phyloP scores from a whole-genome alignment of 2,888 invertebrate species.

The Tribolium freemani region DNA sequence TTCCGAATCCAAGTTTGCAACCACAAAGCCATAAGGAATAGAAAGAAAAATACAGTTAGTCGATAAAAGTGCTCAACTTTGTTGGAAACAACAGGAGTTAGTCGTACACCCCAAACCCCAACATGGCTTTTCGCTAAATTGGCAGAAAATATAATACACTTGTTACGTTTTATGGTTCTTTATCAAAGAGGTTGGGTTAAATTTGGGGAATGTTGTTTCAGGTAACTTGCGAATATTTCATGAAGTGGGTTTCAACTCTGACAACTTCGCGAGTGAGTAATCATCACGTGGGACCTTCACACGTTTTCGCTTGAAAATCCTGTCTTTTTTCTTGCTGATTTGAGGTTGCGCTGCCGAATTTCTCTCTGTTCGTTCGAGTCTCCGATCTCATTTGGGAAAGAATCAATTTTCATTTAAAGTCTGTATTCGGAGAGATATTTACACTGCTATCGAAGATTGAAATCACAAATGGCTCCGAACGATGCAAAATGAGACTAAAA shows the following conservation, averaged over 20 bases:
- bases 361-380: slow-evolving; percentile 3
- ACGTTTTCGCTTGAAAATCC: neutral
- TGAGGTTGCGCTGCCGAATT: slow-evolving; percentile 5
- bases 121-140: slow-evolving; percentile 35
- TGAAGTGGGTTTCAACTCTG: too few relatives aligned
- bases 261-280: too few relatives aligned
- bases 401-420: slow-evolving; percentile 29
- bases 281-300: neutral
- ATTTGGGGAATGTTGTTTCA: neutral
- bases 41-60: slow-evolving; percentile 39
- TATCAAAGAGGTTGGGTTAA: neutral
- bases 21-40: slow-evolving; percentile 39
- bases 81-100: slow-evolving; percentile 35
- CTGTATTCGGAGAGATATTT: slow-evolving; percentile 14
- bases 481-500: slow-evolving; percentile 14
- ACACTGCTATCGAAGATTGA: slow-evolving; percentile 28
- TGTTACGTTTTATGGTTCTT: slow-evolving; percentile 9
- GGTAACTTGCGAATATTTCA: neutral
- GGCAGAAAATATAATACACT: slow-evolving; percentile 34
- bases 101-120: slow-evolving; percentile 13
- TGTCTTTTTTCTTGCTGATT: neutral
- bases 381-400: slow-evolving; percentile 21
- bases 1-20: slow-evolving; percentile 36
- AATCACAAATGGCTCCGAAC: slow-evolving; percentile 22
- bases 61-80: slow-evolving; percentile 39